Evolutionary conservation across 2,888 invertebrate species (phyloP), one percentile per base, ranked within the genome.

Genomic region (Invenusta paracnida): DNA sequence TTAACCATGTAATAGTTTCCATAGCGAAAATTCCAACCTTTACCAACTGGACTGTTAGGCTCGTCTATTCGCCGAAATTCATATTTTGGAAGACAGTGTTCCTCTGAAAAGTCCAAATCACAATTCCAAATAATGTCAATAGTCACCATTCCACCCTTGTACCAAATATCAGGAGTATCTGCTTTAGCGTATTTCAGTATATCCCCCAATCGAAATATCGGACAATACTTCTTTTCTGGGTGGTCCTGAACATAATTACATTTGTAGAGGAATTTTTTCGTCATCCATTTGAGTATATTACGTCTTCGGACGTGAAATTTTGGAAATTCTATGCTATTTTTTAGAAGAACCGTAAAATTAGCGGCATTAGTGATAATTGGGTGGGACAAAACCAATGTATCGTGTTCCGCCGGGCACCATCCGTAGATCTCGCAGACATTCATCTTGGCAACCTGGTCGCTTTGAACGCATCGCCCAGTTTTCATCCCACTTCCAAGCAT

Each of bases 341-440:
- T 92, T 0, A 92, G 91, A 31, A 92, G 90, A 25, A 92, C 91
- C 11, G 92, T 92, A 88, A 92, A 92, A 86, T 91, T 87, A 11
- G 67, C 82, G 0, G 86, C 86, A 48, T 84, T 85, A 27, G 73
- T 29, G 13, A 88, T 79, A 25, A 86, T 27, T n/a, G 85, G 48
- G 25, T 31, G 13, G 1, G 31, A 28, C 5, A 83, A 67, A 29
- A 85, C 30, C 25, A 84, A 30, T 11, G 30, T 86, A 86, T 91
- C 91, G 73, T 89, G 87, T 88, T 93, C 93, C 17, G 92, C 90
- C 0, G 92, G 92, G 89, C 93, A 93, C 93, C 93, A 93, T 1
- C 92, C 92, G 48, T 81, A 81, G 79, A 86, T 87, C 30, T 86
- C 86, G 48, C 86, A 86, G 0, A 87, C 86, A 83, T 89, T 89